A percentile compares a stretch with the other conserved stretches of the same genome.
Conservation (phyloP, 1,140 invertebrate species). For the Hyphantria cunea region DNA sequence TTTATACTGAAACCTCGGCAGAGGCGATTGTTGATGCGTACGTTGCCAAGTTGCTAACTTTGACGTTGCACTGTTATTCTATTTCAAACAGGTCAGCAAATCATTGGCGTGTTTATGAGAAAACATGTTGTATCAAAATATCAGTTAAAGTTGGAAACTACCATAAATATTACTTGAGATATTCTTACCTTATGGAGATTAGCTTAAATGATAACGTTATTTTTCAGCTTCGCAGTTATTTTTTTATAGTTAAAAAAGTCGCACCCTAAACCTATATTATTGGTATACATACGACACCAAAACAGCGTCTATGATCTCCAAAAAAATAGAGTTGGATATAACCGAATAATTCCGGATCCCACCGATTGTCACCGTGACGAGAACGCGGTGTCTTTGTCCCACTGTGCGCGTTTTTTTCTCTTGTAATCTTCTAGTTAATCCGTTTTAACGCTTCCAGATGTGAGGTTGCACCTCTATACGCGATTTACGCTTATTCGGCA, state of each 20-base stretch:
- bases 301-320: conserved; percentile 50
- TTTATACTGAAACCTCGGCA: conserved; percentile 63
- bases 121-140: no score
- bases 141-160: no score
- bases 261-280: conserved; percentile 20
- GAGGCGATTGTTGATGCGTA: conserved; percentile 71
- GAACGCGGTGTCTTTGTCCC: conserved; percentile 70
- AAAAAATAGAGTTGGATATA: conserved; percentile 59
- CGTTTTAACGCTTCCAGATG: conserved; percentile 78
- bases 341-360: conserved; percentile 70
- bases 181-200: no score
- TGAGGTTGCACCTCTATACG: conserved; percentile 45
- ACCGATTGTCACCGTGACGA: conserved; percentile 72
- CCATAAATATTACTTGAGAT: background rate
- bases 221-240: no score
- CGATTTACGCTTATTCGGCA: conserved; percentile 33
- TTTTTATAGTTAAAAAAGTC: background rate
- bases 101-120: background rate
- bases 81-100: conserved; percentile 29
- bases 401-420: conserved; percentile 51
- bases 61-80: conserved; percentile 44
- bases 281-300: conserved; percentile 34
- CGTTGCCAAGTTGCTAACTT: conserved; percentile 65
- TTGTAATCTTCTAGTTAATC: conserved; percentile 77
- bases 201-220: no score